phyloP scores from a whole-genome alignment of 2,113 vertebrate species.

The Pontoporia blainvillei region DNA sequence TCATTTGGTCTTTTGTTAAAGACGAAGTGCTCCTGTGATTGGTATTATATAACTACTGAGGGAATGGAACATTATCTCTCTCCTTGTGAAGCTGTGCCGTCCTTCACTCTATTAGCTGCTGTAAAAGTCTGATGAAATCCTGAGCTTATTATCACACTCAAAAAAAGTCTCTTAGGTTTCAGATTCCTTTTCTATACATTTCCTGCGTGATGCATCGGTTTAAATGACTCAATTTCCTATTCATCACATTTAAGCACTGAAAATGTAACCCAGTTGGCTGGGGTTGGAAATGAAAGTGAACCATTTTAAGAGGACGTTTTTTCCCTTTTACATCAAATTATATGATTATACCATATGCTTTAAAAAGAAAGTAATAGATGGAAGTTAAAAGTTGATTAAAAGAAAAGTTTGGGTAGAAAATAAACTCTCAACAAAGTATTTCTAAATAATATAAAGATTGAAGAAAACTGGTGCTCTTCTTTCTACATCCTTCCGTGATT shows the following conservation, averaged over 20 bases:
- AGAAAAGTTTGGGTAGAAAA: constrained; percentile 33
- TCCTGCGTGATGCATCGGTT: background rate
- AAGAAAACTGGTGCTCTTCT: background rate
- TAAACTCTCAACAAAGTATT: background rate
- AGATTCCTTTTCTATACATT: constrained; percentile 36
- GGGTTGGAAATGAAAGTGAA: background rate
- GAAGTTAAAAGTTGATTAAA: background rate
- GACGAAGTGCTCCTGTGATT: constrained; percentile 39
- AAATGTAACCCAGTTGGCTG: background rate
- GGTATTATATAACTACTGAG: constrained; percentile 25
- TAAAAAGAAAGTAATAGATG: background rate
- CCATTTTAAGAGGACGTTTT: constrained; percentile 40
- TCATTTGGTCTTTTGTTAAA: constrained; percentile 59
- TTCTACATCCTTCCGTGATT: background rate
- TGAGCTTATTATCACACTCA: background rate
- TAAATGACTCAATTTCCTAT: constrained; percentile 52
- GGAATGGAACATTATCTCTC: constrained; percentile 24
- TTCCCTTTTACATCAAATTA: background rate
- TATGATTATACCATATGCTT: background rate
- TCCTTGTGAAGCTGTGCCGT: constrained; percentile 28
- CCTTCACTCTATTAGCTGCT: constrained; percentile 25
- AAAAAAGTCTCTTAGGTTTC: constrained; percentile 12
- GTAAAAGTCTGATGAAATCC: constrained; percentile 52
- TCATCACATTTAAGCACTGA: constrained; percentile 32
- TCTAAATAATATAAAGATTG: background rate